Percentiles rank a stretch among this genome's conserved stretches.
These are phyloP conservation scores for Pachliopta kotzebuea DNA, from an alignment of 2,888 invertebrate species.

Conservation along the genomic window DNA sequence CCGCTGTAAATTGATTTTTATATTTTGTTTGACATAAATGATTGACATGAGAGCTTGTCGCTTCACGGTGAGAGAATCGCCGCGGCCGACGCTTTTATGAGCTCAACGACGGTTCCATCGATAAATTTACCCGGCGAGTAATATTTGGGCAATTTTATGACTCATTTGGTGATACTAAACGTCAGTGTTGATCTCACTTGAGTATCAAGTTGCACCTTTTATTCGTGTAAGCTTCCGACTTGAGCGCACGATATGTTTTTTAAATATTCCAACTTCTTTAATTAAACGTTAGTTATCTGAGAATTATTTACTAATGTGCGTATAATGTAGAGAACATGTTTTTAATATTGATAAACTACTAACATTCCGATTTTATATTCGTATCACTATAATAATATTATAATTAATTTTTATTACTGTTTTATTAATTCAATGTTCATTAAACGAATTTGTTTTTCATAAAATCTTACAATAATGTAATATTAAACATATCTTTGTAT, in stretches of 20 bases:
- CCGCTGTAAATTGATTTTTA: conserved; percentile 75
- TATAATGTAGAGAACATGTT: not conserved
- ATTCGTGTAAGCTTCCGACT: conserved; percentile 40
- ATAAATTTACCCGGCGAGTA: conserved; percentile 74
- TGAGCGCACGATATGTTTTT: conserved; percentile 25
- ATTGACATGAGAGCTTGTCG: conserved; percentile 68
- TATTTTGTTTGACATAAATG: conserved; percentile 79
- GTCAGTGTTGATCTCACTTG: conserved; percentile 53
- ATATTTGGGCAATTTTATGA: conserved; percentile 76
- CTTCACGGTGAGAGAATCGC: conserved; percentile 41
- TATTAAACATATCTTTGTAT: not conserved
- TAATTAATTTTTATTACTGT: not conserved
- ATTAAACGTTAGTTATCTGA: not conserved
- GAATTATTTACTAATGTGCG: not conserved
- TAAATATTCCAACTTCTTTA: not conserved
- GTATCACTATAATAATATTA: not conserved
- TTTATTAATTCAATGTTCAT: not conserved
- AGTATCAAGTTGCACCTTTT: conserved; percentile 54
- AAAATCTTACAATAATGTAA: not conserved
- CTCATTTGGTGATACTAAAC: conserved; percentile 70
- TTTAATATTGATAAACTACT: not conserved
- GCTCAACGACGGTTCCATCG: conserved; percentile 59
- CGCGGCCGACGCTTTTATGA: conserved; percentile 62
- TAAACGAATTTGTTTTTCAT: not conserved
- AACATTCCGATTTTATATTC: not conserved